These are phyloP conservation scores for Ooceraea biroi DNA, from an alignment of 1,140 invertebrate genomes.

Conservation along the genomic window DNA sequence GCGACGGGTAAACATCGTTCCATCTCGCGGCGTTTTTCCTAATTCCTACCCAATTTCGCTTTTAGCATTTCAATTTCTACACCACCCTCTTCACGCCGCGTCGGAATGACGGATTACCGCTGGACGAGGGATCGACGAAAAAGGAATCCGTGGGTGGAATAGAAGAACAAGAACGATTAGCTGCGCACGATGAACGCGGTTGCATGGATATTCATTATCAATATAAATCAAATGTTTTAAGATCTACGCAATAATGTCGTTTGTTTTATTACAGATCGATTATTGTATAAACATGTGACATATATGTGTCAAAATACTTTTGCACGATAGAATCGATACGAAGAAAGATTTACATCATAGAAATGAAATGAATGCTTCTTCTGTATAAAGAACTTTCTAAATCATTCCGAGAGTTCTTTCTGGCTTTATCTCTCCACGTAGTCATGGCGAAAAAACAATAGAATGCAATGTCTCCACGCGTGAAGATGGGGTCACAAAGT, in stretches of 20 bases:
- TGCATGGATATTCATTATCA: slow-evolving; percentile 20
- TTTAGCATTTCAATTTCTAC: slow-evolving; percentile 84
- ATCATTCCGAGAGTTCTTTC: slow-evolving; percentile 41
- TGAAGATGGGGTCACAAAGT: slow-evolving; percentile 33
- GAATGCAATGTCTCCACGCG: slow-evolving; percentile 48
- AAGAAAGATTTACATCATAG: slow-evolving; percentile 42
- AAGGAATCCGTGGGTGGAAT: slow-evolving; percentile 38
- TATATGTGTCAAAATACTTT: slow-evolving; percentile 39
- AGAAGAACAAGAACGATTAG: slow-evolving; percentile 40
- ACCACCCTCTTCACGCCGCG: slow-evolving; percentile 33
- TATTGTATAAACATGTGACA: background rate
- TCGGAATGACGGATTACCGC: slow-evolving; percentile 61
- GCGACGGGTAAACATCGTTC: slow-evolving; percentile 74
- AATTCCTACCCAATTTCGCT: slow-evolving; percentile 81
- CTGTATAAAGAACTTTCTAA: slow-evolving; percentile 36
- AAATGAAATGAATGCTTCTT: background rate
- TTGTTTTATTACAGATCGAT: background rate
- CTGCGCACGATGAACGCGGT: background rate
- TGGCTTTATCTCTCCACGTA: slow-evolving; percentile 30
- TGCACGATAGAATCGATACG: slow-evolving; percentile 33
- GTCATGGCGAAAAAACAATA: slow-evolving; percentile 71
- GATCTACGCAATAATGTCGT: background rate
- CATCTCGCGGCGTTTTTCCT: slow-evolving; percentile 79
- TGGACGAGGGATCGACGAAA: slow-evolving; percentile 12
- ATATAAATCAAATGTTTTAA: slow-evolving; percentile 7